Base-by-base conservation (phyloP, 2,888 invertebrate genomes). In the Rhyacophila evoluta region DNA sequence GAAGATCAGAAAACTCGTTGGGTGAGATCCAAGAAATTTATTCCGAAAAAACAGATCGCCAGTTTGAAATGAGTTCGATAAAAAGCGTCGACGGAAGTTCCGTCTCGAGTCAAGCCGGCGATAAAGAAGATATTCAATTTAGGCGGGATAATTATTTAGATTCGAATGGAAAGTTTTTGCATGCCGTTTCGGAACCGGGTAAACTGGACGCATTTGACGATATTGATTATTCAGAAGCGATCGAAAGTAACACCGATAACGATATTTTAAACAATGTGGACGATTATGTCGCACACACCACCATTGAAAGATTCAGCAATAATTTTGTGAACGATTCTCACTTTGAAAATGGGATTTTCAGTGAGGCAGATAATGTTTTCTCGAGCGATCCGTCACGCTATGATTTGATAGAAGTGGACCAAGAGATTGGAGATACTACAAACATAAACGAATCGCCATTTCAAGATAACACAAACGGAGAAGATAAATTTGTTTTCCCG, bases 401-500 rank as follows among this genome's bases (percentile, higher is more conserved):
- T 19, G 55, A 55, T 5, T 2, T 25, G 8, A 55, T 25, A 19
- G 10, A 55, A 25, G 55, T 55, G 25, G 55, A 55, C 19, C 55
- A 55, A 55, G 55, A 55, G 1, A 55, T 55, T n/a, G 55, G 1
- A 55, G 55, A 55, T 10, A 19, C 15, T 55, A 55, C 55, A 8
- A 55, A 55, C 55, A 55, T 19, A 0, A 55, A 55, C 10, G 10
- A 15, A 8, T 55, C 55, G 5, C 19, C 55, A 10, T 29, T 77
- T 15, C 79, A 77, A 12, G 72, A 78, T 37, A 72, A 67, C n/a
- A 67, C 72, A 1, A 55, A 38, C 37, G 71, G 74, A 29, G 78
- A 74, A 1, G 28, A 71, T 12, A 73, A 39, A 33, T 19, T 69
- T n/a, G 70, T 39, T 29, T 77, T 79, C 19, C 81, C 79, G 1